Evolutionary conservation across 2,797 vertebrate species (phyloP), one percentile per base, ranked within the genome.

Genomic region (Typhlichthys subterraneus): DNA sequence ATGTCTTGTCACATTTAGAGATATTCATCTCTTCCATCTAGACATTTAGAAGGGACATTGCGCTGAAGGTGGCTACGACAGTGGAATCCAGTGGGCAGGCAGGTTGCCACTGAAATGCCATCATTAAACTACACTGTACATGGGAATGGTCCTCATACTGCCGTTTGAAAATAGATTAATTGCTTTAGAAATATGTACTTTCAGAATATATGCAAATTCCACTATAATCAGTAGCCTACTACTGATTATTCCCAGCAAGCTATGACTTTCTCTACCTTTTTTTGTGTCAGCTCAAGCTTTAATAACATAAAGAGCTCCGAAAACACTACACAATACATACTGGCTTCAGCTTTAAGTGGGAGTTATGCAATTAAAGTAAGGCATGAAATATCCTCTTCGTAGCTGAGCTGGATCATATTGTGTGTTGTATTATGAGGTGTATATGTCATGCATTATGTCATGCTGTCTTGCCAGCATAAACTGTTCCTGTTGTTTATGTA

Each of bases 111-210:
- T 69, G 71, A 82, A 84, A 75, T 38, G 70, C 63, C 68, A 69
- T 45, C 69, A 77, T 88, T 85, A 85, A 73, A 63, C 69, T 65
- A 61, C 50, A 74, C 77, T 77, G 67, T 49, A 62, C 65, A 71
- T 55, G 55, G 48, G 57, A 74, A 74, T 65, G 52, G 63, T 78
- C 72, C 73, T 82, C 48, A 59, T 60, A 65, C 67, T 59, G 65
- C 65, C 53, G 62, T 66, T 74, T 72, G 61, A 63, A 53, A 76
- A 63, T 63, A 60, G 62, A 54, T 60, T 67, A 61, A 82, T 77
- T 72, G 65, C 74, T 77, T 52, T 38, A 61, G 77, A 49, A 69
- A 45, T 38, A 23, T 70, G 23, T 55, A 61, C 62, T 62, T 57
- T 42, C 46, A 67, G 56, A 51, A 63, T 45, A 64, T 72, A 82